phyloP scores from a whole-genome alignment of 2,888 invertebrate species.

The Diadromus collaris region DNA sequence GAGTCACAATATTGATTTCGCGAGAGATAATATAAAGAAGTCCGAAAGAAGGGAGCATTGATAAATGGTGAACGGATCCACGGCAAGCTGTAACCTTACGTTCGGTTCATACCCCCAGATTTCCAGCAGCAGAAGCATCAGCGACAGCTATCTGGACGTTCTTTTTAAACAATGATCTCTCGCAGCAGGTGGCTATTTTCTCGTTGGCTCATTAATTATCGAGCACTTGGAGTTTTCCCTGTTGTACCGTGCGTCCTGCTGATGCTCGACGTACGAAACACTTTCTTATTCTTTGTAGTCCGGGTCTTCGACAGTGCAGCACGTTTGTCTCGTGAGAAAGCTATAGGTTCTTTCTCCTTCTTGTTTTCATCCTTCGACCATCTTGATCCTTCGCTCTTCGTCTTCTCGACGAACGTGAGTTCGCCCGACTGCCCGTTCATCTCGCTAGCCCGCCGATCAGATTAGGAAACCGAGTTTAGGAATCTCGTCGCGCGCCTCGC shows the following conservation, averaged over 20 bases:
- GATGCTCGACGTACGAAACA: constrained; percentile 36
- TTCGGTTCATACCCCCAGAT: constrained; percentile 30
- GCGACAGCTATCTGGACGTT: constrained; percentile 42
- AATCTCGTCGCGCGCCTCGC: constrained; percentile 63
- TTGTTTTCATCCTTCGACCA: constrained; percentile 39
- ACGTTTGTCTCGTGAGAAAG: constrained; percentile 35
- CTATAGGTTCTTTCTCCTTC: background rate
- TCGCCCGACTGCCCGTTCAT: constrained; percentile 17
- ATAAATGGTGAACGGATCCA: constrained; percentile 52
- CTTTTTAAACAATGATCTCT: constrained; percentile 55
- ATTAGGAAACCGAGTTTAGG: constrained; percentile 67
- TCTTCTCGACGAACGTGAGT: constrained; percentile 15
- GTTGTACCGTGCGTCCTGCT: background rate
- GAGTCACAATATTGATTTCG: constrained; percentile 62
- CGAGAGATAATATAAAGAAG: constrained; percentile 28
- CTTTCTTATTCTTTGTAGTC: constrained; percentile 29
- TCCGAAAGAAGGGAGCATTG: constrained; percentile 36
- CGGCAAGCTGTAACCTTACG: constrained; percentile 31
- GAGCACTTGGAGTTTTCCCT: constrained; percentile 39
- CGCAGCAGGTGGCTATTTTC: constrained; percentile 58
- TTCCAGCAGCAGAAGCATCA: constrained; percentile 41
- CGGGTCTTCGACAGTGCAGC: constrained; percentile 6
- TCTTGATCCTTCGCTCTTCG: constrained; percentile 24
- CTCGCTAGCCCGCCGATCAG: constrained; percentile 66
- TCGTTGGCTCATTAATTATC: constrained; percentile 62